Evolutionary conservation across 2,888 invertebrate genomes (phyloP), one percentile per base, ranked within the genome.

Genomic region (Drosophila infuscata): DNA sequence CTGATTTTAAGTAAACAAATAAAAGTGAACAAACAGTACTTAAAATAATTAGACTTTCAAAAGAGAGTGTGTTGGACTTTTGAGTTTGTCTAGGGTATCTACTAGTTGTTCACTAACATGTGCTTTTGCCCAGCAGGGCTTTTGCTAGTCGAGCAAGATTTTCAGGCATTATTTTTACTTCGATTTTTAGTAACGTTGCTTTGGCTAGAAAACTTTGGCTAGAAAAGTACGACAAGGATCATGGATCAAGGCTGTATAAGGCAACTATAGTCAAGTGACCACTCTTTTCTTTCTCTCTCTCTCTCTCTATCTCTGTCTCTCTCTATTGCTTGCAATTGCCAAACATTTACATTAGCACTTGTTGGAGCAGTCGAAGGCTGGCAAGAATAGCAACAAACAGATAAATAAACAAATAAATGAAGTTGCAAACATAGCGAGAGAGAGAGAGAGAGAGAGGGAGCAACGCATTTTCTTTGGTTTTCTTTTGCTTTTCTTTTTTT

Each of bases 331-430:
- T 54, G 70, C 70, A 51, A 51, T 54, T 46, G 49, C 48, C 62
- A 81, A 84, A 79, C 74, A 79, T 82, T 80, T 82, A 70, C 75
- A 71, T 80, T 80, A 69, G 73, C 72, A 87, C 79, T 83, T 83
- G 82, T 78, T 87, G 69, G 60, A 64, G 58, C 59, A 36, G 67
- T 53, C 48, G 43, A 32, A 25, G 56, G n/a, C 8, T 54, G 15
- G 53, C 67, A 20, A 51, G 70, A 60, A 56, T 46, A 56, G 38
- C 33, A 54, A 69, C 52, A 62, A 78, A 68, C 30, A 53, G 8
- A 32, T 32, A 52, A 52, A 43, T 7, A 4, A 65, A 63, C n/a
- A 38, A 38, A 63, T 70, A 70, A 66, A 70, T 70, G 43, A 88
- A 82, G 58, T 71, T 71, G 57, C 85, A 61, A 65, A 53, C 68